These are phyloP conservation scores for Heteractis magnifica DNA, from an alignment of 92 coral and sea anemone genomes.

Conservation along the genomic window DNA sequence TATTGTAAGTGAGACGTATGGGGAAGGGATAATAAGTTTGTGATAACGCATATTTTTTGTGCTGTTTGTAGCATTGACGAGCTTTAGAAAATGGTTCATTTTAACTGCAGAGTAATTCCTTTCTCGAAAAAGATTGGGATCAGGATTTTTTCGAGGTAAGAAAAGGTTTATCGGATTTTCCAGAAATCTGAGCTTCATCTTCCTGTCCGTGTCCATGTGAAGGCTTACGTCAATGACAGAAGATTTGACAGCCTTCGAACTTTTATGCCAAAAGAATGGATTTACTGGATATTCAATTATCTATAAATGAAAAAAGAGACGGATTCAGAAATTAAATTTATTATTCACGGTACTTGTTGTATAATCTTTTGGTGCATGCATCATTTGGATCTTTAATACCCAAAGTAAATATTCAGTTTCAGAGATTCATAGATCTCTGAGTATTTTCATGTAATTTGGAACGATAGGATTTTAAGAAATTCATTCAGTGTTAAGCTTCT, in stretches of 20 bases:
- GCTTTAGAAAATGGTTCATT: conserved; percentile 8
- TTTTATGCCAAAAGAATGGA: conserved; percentile 35
- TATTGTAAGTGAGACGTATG: conserved; percentile 41
- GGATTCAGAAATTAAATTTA: too few species aligned
- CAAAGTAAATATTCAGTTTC: too few species aligned
- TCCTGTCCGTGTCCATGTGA: not conserved
- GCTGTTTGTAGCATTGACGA: conserved; percentile 7
- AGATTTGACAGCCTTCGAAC: conserved; percentile 18
- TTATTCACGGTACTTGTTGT: too few species aligned
- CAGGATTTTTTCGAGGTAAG: conserved; percentile 15
- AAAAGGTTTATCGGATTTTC: conserved; percentile 20
- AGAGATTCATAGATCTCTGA: too few species aligned
- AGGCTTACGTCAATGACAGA: conserved; percentile 30
- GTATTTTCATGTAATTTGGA: too few species aligned
- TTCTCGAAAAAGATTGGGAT: not conserved
- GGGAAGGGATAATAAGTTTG: conserved; percentile 47
- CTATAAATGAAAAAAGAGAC: conserved; percentile 5
- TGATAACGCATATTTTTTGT: conserved; percentile 66
- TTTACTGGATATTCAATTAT: conserved; percentile 24
- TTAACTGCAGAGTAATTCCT: not conserved
- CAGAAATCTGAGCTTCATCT: not conserved
- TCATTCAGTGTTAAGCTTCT: too few species aligned
- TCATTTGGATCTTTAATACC: too few species aligned
- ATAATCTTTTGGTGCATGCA: too few species aligned
- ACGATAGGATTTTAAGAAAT: too few species aligned